Percentiles rank a stretch among this genome's conserved stretches.
Conservation (phyloP, 92 coral and sea anemone species). For the Parazoanthus darwini region DNA sequence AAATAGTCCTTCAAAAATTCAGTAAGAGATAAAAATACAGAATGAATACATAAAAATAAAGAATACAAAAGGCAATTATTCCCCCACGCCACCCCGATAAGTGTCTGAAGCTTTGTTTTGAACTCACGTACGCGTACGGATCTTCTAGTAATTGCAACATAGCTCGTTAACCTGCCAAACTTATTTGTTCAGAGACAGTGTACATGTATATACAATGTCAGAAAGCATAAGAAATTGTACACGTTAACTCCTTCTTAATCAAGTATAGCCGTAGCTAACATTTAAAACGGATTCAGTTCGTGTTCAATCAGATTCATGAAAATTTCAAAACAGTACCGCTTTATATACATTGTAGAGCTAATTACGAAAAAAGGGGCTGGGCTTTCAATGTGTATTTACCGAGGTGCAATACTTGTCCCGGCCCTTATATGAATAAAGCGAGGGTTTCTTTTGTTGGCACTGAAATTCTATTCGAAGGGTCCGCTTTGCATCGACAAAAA, state of each 20-base stretch:
- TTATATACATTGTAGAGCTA: not conserved
- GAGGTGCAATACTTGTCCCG: not conserved
- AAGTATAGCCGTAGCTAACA: not conserved
- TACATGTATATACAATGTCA: not conserved
- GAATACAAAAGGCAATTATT: no score
- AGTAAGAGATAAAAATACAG: not conserved
- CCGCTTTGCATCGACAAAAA: not conserved
- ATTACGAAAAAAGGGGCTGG: not conserved
- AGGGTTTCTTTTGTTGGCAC: not conserved
- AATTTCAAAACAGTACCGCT: not conserved
- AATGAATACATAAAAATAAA: no score
- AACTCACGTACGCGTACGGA: not conserved
- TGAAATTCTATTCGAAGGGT: not conserved
- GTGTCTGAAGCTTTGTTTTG: no score
- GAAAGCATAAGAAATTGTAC: not conserved
- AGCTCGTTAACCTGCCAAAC: no score
- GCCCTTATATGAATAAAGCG: not conserved
- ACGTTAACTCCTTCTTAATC: not conserved
- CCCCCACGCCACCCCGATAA: not conserved
- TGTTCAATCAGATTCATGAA: not conserved
- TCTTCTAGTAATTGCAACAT: not conserved
- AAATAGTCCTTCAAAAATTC: not conserved
- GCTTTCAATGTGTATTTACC: no score
- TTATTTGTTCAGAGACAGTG: not conserved
- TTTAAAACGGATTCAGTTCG: not conserved